Evolutionary conservation across 2,797 vertebrate genomes (phyloP), one percentile per base, ranked within the genome.

Genomic region (Halcyon smyrnensis): DNA sequence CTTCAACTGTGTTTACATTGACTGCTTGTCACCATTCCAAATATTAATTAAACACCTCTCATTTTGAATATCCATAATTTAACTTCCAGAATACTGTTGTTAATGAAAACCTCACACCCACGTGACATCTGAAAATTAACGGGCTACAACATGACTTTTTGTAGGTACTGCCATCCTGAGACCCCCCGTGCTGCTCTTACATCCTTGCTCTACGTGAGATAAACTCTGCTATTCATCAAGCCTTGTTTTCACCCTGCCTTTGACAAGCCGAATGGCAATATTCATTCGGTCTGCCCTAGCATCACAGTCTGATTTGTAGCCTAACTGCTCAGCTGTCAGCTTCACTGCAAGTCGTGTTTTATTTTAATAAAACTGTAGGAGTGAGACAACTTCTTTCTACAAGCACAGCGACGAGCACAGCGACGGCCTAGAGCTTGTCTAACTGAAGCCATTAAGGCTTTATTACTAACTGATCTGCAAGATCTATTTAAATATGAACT

Each of bases 311-410:
- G 90, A 95, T 96, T 94, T 95, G 91, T 97, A 97, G 92, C 94
- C 92, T 84, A 91, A 89, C 93, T 85, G 91, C 64, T 95, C 93
- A 92, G 95, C 96, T 97, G 97, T 97, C 96, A 97, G 95, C 90
- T 96, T 74, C 85, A 84, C 74, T 96, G 68, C 43, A 95, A 92
- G 69, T 81, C 4, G 1, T 0, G 4, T 92, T 98, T 97, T 92
- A 93, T 97, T 97, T 96, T 95, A 96, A 97, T 97, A 96, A 96
- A 95, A 68, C 48, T 17, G 50, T 39, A 84, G 69, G 93, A 90
- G 78, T 60, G 60, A 97, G 75, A 90, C 79, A 91, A 54, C 67
- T 75, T 83, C 87, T 91, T 91, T 87, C 45, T 84, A 77, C 10
- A 74, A 89, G 63, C 41, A 36, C 23, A 84, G 51, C 1, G 1